Evolutionary conservation across 2,888 invertebrate species (phyloP), one percentile per base, ranked within the genome.

Genomic region (Mythimna lalbum): DNA sequence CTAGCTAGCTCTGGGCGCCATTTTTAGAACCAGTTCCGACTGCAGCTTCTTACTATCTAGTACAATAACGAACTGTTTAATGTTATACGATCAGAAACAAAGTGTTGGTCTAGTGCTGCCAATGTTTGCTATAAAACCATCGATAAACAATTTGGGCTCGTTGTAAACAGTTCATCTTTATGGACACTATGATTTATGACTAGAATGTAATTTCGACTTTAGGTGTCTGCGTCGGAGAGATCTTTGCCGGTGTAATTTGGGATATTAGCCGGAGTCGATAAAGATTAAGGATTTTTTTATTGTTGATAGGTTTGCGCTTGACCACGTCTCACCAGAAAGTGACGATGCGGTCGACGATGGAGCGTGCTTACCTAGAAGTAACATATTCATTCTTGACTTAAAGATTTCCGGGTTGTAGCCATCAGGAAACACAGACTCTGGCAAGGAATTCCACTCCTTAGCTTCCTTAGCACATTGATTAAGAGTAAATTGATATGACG

Each of bases 161-260:
- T 62, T 69, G 70, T 78, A 80, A 80, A 80, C 66, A 70, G 60
- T 50, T 12, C 53, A 61, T 76, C 52, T 76, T 80, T 80, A 78
- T 78, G 19, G 80, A 76, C 69, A 75, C 19, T 27, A 43, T 80
- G 69, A 75, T 78, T 78, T 78, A 78, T 61, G 49, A 52, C 19
- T 12, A 4, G 27, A 66, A 21, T 55, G 65, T 75, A 50, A 67
- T 64, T 67, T 57, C 1, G 57, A 65, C 43, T 61, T 63, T 66
- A 75, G 60, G 50, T 53, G 63, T 47, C 52, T 65, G 69, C 1
- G 59, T 53, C 27, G 49, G 49, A 49, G 43, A 47, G 36, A 59
- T 64, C 59, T 50, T 55, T 47, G 36, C n/a, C 6, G 49, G 47
- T 64, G 21, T 71, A 31, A 76, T 78, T 61, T 21, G 43, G 59